Base-by-base conservation (phyloP, 2,113 vertebrate genomes). In the Corydoras sp. region DNA sequence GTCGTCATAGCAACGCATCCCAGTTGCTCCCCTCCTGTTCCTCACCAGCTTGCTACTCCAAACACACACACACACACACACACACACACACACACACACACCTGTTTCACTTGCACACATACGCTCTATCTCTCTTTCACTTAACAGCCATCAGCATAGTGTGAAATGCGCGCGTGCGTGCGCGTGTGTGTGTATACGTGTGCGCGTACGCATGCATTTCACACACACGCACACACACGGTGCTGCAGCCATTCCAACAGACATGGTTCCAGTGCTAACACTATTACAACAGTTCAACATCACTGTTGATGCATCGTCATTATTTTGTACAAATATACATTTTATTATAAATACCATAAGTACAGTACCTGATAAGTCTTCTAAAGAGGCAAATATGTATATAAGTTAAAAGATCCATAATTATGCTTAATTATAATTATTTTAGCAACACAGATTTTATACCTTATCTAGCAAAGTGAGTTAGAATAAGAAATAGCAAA, bases 1-100 rank as follows among this genome's bases (percentile, higher is more conserved):
- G 89, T 90, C 80, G 89, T 88, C 88, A 88, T 84, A 85, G 90
- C 86, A 92, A 91, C 89, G 86, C 84, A 86, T 86, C 88, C 86
- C 88, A 86, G 88, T 83, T 86, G 88, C 90, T 88, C 85, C 78
- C 35, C 79, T 73, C 70, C 77, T 75, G 81, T 81, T 75, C 55
- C 63, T 75, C n/a, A 43, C 77, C 83, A 79, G 80, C 83, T 85
- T 82, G 84, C 78, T 85, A 76, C 81, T 83, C 83, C 35, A 29
- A 7, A 49, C 9, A 49, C 31, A 64, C 35, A 49, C 53, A 43
- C n/a, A 58, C 54, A 50, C 67, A 32, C 62, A 24, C 65, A 61
- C 30, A 53, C 24, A 32, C 15, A 9, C 12, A 18, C 50, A 56
- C 59, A 24, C 51, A 32, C 24, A 58, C 35, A 15, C 24, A n/a